These are phyloP conservation scores for Raphicerus campestris DNA, from an alignment of 2,113 vertebrate genomes.

Conservation along the genomic window DNA sequence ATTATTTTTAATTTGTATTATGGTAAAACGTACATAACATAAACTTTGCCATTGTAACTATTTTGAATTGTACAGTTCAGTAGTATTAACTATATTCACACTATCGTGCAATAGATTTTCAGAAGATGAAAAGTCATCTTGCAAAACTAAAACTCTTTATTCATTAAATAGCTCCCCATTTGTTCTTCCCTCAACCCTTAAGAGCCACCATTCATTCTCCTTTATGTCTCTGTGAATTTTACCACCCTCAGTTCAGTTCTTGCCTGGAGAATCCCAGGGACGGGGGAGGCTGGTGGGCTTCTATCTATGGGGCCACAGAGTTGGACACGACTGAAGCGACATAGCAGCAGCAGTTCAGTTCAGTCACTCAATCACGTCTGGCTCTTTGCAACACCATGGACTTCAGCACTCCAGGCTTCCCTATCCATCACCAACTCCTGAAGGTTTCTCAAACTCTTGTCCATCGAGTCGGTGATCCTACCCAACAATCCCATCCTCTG, in stretches of 20 bases:
- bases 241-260: neutral
- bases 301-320: no score
- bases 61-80: neutral
- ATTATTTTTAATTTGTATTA: neutral
- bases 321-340: no score
- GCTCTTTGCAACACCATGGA: neutral
- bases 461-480: neutral
- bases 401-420: neutral
- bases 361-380: neutral
- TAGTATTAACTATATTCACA: neutral
- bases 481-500: neutral
- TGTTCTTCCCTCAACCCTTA: neutral
- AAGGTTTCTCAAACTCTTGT: neutral
- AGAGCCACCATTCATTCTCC: neutral
- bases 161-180: neutral
- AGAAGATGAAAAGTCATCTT: neutral
- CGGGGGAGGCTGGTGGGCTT: no score
- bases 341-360: neutral
- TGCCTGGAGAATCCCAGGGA: no score
- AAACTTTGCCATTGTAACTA: neutral
- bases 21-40: neutral
- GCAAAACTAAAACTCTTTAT: neutral
- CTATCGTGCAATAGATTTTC: neutral
- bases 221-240: neutral
- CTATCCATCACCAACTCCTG: neutral